Base-by-base conservation (phyloP, 2,113 vertebrate species). In the Dermatemys mawii region DNA sequence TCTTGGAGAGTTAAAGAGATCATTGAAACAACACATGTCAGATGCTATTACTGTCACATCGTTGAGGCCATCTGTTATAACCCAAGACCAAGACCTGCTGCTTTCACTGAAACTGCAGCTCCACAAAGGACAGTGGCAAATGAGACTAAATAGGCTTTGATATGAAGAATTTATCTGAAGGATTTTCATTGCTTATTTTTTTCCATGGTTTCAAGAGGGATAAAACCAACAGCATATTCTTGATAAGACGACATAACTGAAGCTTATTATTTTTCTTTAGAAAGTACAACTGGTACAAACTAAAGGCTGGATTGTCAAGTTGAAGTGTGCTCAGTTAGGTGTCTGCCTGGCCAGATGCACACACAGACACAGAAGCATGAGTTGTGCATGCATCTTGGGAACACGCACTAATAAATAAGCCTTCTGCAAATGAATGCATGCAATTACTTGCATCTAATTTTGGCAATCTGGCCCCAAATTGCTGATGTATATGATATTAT, bases 1-100 rank as follows among this genome's bases (percentile, higher is more conserved):
- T 98, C 96, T 98, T 93, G 22, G n/a, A 97, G 97, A 98, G 97
- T 96, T 94, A 97, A 96, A 97, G 96, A 96, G 95, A 98, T 98
- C 97, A 96, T 96, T 96, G 97, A 94, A 98, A 98, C 95, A 98
- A 97, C 98, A 98, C 97, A 98, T 98, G 98, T 98, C 98, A 98
- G 96, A 98, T 98, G 95, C 95, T 97, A 97, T 98, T 98, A 98
- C 89, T 93, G 94, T 98, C 98, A 98, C 87, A 86, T 94, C 95
- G 96, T 95, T 95, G 98, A 97, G 98, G 95, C 98, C 98, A 98
- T 98, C 98, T 98, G 98, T 97, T 98, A 94, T 93, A 97, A 97
- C 96, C 97, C 96, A 95, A 96, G 98, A 98, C 97, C 98, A 97
- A 95, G 97, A 98, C 98, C 97, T 97, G 97, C 97, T 98, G 97